These are phyloP conservation scores for Sycobia sp. DNA, from an alignment of 1,140 invertebrate genomes.

Conservation along the genomic window DNA sequence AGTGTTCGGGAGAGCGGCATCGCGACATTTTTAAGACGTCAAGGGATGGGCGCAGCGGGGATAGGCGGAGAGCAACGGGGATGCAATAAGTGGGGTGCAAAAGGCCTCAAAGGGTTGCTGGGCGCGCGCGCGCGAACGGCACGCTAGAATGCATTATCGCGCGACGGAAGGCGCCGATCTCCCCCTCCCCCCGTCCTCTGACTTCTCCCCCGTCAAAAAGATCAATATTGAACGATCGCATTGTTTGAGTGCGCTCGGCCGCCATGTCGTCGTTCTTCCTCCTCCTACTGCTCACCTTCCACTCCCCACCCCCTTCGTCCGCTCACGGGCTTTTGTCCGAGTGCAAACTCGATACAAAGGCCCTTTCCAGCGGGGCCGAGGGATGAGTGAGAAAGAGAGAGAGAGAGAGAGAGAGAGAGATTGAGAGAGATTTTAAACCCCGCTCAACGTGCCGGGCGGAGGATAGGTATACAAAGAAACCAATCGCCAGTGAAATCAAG, in stretches of 20 bases:
- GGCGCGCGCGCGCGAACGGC: conserved; percentile 1
- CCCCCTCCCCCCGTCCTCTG: neutral
- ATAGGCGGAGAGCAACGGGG: conserved; percentile 20
- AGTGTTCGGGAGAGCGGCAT: too few relatives aligned
- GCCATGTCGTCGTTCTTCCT: too few relatives aligned
- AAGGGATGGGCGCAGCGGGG: conserved; percentile 2
- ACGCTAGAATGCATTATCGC: conserved; percentile 20
- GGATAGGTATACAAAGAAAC: conserved; percentile 31
- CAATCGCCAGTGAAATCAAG: conserved; percentile 35
- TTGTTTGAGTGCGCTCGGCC: conserved; percentile 14
- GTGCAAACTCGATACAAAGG: conserved; percentile 34
- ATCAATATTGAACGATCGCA: conserved; percentile 30
- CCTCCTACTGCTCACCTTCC: neutral
- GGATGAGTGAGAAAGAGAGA: too few relatives aligned
- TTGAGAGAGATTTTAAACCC: neutral
- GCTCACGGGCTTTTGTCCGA: conserved; percentile 23
- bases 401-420: too few relatives aligned
- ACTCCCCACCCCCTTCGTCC: neutral
- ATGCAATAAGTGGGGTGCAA: conserved; percentile 24
- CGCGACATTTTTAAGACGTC: too few relatives aligned
- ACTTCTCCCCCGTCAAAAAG: conserved; percentile 27
- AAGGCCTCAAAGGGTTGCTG: conserved; percentile 14
- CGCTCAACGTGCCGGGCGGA: neutral
- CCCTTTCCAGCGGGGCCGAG: conserved; percentile 1
- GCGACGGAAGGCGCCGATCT: conserved; percentile 11